phyloP scores from a whole-genome alignment of 2,113 vertebrate species.

The Prionailurus bengalensis region DNA sequence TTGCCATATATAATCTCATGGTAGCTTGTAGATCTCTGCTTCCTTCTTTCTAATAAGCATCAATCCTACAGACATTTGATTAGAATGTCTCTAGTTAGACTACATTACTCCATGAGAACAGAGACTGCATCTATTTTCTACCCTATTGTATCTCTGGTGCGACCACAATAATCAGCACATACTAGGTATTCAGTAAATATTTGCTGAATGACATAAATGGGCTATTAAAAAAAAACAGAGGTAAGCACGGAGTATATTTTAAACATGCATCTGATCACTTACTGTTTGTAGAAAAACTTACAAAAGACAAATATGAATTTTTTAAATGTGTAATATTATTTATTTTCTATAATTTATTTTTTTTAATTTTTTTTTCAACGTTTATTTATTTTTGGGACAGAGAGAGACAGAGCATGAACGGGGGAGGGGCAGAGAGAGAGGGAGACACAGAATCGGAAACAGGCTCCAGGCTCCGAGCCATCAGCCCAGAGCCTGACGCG shows the following conservation, averaged over 20 bases:
- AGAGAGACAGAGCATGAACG: no score
- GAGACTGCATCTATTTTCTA: slow-evolving; percentile 7
- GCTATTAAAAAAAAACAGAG: background rate
- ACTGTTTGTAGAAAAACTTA: slow-evolving; percentile 7
- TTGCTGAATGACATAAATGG: slow-evolving; percentile 33
- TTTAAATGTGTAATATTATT: no score
- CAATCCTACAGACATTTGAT: background rate
- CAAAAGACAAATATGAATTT: background rate
- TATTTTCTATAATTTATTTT: no score
- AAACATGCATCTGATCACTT: background rate
- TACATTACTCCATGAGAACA: background rate
- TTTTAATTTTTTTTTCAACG: no score
- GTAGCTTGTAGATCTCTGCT: background rate
- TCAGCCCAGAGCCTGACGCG: no score
- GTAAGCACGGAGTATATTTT: background rate
- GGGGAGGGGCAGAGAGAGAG: no score
- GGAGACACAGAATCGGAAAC: no score
- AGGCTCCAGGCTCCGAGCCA: no score
- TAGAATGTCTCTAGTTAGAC: background rate
- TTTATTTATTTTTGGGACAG: no score
- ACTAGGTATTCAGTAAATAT: slow-evolving; percentile 26
- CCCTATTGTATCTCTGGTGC: background rate
- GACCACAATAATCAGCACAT: background rate
- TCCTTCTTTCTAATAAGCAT: background rate
- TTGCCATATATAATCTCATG: background rate